phyloP scores from a whole-genome alignment of 2,113 vertebrate species.

The pig (Sus scrofa) region T2T-Sscrofa CM000820.6:104090501-104091000 shows the following conservation, averaged over 20 bases:
- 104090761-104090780: neutral
- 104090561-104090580: neutral
- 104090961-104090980: neutral
- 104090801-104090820: neutral
- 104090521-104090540: neutral
- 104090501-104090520: neutral
- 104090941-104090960: neutral
- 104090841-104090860: neutral
- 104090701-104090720: neutral
- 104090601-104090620: neutral
- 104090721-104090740: neutral
- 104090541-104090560: neutral
- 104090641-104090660: neutral
- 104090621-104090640: neutral
- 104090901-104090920: constrained; percentile 39
- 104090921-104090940: neutral
- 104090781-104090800: neutral
- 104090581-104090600: neutral
- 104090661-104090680: neutral
- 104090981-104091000: neutral
- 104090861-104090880: neutral
- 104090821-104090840: neutral
- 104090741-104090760: neutral
- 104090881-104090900: neutral
- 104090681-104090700: neutral